Conservation (phyloP, 2,888 invertebrate genomes). For the Gymnosoma rotundatum region DNA sequence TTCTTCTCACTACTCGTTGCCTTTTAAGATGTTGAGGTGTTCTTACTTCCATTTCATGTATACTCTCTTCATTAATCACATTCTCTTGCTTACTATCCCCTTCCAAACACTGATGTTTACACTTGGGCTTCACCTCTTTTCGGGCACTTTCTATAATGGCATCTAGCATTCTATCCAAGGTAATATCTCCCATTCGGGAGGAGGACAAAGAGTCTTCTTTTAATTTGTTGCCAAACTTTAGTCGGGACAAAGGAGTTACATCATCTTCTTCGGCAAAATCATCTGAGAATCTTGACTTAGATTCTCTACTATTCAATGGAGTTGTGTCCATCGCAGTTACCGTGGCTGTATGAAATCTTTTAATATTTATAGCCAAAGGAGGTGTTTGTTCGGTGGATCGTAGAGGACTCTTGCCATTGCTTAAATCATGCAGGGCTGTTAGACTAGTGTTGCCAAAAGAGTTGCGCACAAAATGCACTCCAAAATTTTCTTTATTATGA, state of each 20-base stretch:
- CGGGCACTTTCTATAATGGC: constrained; percentile 81
- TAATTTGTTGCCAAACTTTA: constrained; percentile 66
- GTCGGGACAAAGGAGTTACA: constrained; percentile 73
- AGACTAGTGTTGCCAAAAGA: constrained; percentile 78
- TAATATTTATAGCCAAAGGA: constrained; percentile 63
- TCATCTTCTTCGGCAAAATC: constrained; percentile 69
- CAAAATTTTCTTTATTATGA: constrained; percentile 81
- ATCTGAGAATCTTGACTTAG: constrained; percentile 66
- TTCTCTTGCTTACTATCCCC: neutral
- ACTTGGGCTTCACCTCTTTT: constrained; percentile 74
- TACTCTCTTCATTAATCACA: constrained; percentile 70
- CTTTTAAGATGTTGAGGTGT: constrained; percentile 81
- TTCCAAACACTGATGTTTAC: neutral
- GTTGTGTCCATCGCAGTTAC: constrained; percentile 56
- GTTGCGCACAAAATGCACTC: constrained; percentile 78
- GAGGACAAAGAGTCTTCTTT: constrained; percentile 77
- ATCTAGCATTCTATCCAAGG: constrained; percentile 81
- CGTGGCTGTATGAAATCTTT: constrained; percentile 36
- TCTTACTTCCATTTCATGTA: constrained; percentile 82
- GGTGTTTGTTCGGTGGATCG: constrained; percentile 72
- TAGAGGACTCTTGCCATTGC: constrained; percentile 79
- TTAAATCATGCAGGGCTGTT: constrained; percentile 80
- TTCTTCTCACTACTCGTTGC: constrained; percentile 80
- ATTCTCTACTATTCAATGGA: constrained; percentile 56
- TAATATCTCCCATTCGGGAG: constrained; percentile 81